Evolutionary conservation across 2,888 invertebrate species (phyloP).

Genomic region (Melolontha melolontha): DNA sequence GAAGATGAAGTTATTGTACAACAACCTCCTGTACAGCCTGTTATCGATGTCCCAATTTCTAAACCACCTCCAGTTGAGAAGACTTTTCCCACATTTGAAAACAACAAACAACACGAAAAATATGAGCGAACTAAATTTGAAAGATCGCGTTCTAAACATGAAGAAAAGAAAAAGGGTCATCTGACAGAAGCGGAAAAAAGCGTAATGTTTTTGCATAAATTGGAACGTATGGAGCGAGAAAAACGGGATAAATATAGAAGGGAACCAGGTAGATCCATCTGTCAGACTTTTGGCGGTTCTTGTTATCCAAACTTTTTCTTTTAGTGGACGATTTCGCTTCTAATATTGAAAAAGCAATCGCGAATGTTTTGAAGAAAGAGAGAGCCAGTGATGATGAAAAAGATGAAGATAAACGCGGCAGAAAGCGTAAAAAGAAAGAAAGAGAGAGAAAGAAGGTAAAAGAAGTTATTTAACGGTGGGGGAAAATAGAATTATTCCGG

Average conservation of each 20-base stretch:
- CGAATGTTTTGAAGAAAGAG: slow-evolving; percentile 79
- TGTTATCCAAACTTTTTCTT: slow-evolving; percentile 14
- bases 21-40: slow-evolving; percentile 1
- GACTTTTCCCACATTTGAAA: slow-evolving; percentile 1
- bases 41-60: slow-evolving; percentile 48
- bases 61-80: slow-evolving; percentile 14
- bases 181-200: slow-evolving; percentile 65
- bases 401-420: slow-evolving; percentile 68
- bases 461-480: background rate
- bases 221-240: slow-evolving; percentile 62
- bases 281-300: slow-evolving; percentile 21
- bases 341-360: slow-evolving; percentile 82
- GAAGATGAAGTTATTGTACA: slow-evolving; percentile 67
- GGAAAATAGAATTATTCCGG: slow-evolving; percentile 11
- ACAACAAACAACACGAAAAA: slow-evolving; percentile 44
- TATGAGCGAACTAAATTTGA: slow-evolving; percentile 40
- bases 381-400: slow-evolving; percentile 65
- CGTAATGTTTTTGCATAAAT: slow-evolving; percentile 62
- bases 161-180: slow-evolving; percentile 57
- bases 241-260: slow-evolving; percentile 61
- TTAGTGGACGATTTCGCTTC: slow-evolving; percentile 80
- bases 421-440: slow-evolving; percentile 71
- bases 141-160: slow-evolving; percentile 54
- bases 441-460: slow-evolving; percentile 65
- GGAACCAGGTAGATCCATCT: slow-evolving; percentile 51